Conservation (phyloP, 2,113 vertebrate genomes). For the Microtus richardsoni region DNA sequence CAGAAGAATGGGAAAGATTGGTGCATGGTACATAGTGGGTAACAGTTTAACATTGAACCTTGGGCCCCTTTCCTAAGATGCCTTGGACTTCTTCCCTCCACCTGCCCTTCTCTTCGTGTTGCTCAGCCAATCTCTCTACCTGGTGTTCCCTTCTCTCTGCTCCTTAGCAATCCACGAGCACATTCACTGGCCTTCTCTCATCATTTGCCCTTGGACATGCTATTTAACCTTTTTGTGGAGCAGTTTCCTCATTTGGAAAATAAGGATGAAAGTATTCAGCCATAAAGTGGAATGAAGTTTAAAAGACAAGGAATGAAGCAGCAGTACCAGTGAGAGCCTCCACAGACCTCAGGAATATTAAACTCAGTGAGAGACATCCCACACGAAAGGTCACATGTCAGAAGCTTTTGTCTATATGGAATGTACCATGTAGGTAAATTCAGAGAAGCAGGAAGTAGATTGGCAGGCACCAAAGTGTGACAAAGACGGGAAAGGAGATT, state of each 20-base stretch:
- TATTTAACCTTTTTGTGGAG: not conserved
- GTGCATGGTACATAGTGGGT: too few relatives aligned
- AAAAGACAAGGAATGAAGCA: not conserved
- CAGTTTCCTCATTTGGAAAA: conserved; percentile 13
- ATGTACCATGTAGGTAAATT: not conserved
- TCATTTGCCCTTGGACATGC: not conserved
- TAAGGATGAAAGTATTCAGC: not conserved
- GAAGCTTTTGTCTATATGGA: not conserved
- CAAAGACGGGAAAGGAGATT: not conserved
- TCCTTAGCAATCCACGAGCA: not conserved
- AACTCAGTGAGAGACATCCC: not conserved
- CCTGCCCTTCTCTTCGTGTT: not conserved
- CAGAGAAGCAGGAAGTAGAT: not conserved
- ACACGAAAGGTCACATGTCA: not conserved
- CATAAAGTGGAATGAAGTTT: not conserved
- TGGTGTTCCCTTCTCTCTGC: not conserved
- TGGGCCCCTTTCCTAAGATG: not conserved
- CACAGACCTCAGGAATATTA: not conserved
- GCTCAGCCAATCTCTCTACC: not conserved
- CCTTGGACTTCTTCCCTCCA: too few relatives aligned
- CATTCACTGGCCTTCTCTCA: not conserved
- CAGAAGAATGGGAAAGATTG: not conserved
- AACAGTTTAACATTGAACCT: not conserved
- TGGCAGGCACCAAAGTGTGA: not conserved
- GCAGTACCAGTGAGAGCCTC: fast-evolving